phyloP scores from a whole-genome alignment of 2,113 vertebrate genomes.

The Megaleporinus macrocephalus region DNA sequence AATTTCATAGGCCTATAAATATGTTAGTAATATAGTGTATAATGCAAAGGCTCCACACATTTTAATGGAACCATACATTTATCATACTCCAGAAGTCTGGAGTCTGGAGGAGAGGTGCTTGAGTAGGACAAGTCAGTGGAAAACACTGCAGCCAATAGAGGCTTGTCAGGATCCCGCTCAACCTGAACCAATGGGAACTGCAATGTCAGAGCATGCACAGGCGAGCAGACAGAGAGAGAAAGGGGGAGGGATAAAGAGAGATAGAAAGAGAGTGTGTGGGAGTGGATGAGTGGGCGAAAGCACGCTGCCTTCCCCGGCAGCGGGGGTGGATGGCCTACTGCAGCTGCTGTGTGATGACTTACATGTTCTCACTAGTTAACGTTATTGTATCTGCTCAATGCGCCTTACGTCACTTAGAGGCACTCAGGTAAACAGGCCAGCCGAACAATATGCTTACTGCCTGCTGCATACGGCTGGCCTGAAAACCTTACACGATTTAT shows the following conservation, averaged over 20 bases:
- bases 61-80: background rate
- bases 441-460: background rate
- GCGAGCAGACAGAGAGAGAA: background rate
- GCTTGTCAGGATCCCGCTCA: slow-evolving; percentile 39
- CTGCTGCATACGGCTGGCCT: background rate
- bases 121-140: background rate
- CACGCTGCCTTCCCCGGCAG: slow-evolving; percentile 20
- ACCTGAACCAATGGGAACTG: slow-evolving; percentile 4
- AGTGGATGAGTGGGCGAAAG: slow-evolving; percentile 34
- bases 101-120: background rate
- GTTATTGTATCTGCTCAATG: slow-evolving; percentile 21
- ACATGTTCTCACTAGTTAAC: slow-evolving; percentile 23
- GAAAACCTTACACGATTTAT: background rate
- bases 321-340: slow-evolving; percentile 36
- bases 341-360: slow-evolving; percentile 25
- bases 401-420: slow-evolving; percentile 9
- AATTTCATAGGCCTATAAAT: no score
- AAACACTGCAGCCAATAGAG: slow-evolving; percentile 7
- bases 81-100: no score
- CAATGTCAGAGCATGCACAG: background rate
- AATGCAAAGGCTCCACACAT: background rate
- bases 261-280: background rate
- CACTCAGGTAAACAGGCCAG: background rate
- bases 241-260: background rate
- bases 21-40: no score